Conservation (phyloP, 2,797 vertebrate genomes). For the Trachops cirrhosus region DNA sequence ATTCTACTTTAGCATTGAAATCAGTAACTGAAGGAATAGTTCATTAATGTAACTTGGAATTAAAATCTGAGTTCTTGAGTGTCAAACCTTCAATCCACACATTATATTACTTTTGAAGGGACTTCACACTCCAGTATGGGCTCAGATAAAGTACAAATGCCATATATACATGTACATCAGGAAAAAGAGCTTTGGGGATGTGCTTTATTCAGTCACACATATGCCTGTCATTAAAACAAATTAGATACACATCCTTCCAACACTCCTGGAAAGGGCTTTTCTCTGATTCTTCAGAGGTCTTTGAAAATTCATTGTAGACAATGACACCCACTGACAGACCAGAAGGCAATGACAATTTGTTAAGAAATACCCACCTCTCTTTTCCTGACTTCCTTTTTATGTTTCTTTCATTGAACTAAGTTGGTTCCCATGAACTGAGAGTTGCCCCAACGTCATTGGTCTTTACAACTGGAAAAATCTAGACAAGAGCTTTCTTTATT, state of each 20-base stretch:
- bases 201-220: constrained; percentile 60
- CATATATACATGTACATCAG: constrained; percentile 32
- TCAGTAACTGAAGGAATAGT: neutral
- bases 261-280: constrained; percentile 4
- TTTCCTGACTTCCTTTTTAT: neutral
- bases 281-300: constrained; percentile 2
- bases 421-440: constrained; percentile 34
- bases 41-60: constrained; percentile 3
- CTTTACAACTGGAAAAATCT: neutral
- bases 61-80: constrained; percentile 29
- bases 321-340: neutral
- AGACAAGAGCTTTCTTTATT: constrained; percentile 37
- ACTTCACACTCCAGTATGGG: constrained; percentile 1
- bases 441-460: neutral
- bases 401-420: neutral
- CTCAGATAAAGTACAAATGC: constrained; percentile 35
- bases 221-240: constrained; percentile 57
- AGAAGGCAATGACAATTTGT: neutral
- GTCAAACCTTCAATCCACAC: neutral
- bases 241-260: constrained; percentile 52
- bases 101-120: constrained; percentile 38
- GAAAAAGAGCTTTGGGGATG: constrained; percentile 54
- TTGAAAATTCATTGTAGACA: constrained; percentile 9
- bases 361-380: neutral
- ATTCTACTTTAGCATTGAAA: constrained; percentile 23